Conservation (phyloP, 2,113 vertebrate genomes). For the Carettochelys insculpta region DNA sequence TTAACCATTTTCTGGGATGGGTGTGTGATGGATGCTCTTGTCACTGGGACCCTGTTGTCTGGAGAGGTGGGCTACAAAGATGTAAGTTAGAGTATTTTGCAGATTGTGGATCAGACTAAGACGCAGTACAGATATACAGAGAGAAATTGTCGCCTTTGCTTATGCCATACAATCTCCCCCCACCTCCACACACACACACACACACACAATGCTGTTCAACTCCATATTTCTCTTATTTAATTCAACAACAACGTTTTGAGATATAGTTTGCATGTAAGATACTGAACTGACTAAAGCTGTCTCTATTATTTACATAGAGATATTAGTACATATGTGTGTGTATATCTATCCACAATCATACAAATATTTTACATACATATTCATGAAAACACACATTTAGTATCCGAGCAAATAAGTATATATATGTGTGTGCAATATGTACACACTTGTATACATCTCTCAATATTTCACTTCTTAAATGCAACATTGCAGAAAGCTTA, state of each 20-base stretch:
- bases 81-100: not conserved
- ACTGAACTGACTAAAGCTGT: not conserved
- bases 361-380: not conserved
- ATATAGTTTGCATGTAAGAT: not conserved
- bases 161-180: not conserved
- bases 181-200: not conserved
- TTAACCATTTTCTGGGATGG: constrained; percentile 42
- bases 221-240: not conserved
- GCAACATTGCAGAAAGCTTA: not conserved
- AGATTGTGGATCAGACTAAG: not conserved
- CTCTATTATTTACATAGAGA: rapidly evolving
- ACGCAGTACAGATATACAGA: not conserved
- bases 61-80: rapidly evolving
- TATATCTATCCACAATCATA: not conserved
- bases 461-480: constrained; percentile 27
- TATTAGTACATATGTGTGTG: not conserved
- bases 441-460: not conserved
- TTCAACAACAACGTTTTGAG: not conserved
- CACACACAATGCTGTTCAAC: rapidly evolving
- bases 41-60: rapidly evolving
- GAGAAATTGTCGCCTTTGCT: not conserved
- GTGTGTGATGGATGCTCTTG: not conserved
- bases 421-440: not conserved
- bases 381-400: not conserved
- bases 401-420: not conserved